Base-by-base conservation (phyloP, 1,140 invertebrate genomes). In the Caerostris extrusa region DNA sequence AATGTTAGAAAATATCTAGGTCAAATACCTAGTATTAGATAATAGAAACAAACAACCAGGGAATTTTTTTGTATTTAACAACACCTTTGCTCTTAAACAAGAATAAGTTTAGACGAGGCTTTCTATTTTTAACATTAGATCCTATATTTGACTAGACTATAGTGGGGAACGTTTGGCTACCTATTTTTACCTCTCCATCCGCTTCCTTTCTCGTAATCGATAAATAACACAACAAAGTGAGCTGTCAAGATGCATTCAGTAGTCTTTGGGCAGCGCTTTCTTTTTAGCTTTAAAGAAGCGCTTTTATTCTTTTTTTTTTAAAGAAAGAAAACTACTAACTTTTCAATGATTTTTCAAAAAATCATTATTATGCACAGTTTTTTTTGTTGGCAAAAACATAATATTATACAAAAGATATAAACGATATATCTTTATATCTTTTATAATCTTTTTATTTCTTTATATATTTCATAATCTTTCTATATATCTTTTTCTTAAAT, bases 121-220 rank as follows among this genome's bases (percentile, higher is more conserved):
- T 69, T 69, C 67, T 69, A 69, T 69, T 69, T n/a, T 69, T 69
- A 69, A 17, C 67, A 19, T n/a, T 19, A 7, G 17, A 7, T 3
- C 67, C 67, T 69, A 69, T 69, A 69, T 69, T 69, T 69, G 67
- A 69, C 67, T 69, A 17, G 19, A 69, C n/a, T 69, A 69, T 69
- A 7, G 67, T n/a, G 67, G 67, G 67, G 17, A 19, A 17, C 7
- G 17, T 19, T n/a, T 69, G 3, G 17, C 67, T 69, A 69, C 67
- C 67, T 69, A 69, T 69, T 69, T 69, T 69, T 69, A 69, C 67
- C 67, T 7, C n/a, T n/a, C 67, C n/a, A 19, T 69, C 19, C 67
- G 17, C 67, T 69, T 69, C 67, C 17, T 69, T 69, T 69, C 19
- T 19, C 67, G 19, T 69, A 34, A 69, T 69, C 67, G 19, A 69